Percentiles rank a stretch among this genome's conserved stretches.
Conservation (phyloP, 2,797 vertebrate species). For the Avahi laniger region DNA sequence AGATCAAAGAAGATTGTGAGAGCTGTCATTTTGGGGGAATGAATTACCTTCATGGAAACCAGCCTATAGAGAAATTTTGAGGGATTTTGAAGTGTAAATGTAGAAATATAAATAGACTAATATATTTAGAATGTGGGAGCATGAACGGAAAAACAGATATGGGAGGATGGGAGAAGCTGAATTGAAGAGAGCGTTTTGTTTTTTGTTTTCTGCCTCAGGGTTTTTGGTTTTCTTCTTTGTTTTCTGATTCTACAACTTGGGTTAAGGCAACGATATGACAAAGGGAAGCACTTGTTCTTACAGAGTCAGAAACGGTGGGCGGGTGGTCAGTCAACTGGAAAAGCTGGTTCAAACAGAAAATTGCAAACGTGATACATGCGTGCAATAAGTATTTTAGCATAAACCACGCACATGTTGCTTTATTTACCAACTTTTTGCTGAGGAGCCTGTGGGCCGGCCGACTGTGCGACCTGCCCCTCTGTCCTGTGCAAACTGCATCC, state of each 20-base stretch:
- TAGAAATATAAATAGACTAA: neutral
- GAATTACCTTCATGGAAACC: neutral
- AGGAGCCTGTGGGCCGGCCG: neutral
- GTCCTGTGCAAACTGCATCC: neutral
- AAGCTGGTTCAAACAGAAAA: neutral
- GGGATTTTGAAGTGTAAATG: neutral
- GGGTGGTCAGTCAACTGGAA: neutral
- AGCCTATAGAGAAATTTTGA: neutral
- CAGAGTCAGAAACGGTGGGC: neutral
- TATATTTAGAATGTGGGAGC: neutral
- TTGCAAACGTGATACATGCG: neutral
- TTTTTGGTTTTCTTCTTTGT: neutral
- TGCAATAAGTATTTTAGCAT: neutral
- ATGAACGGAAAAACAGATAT: neutral
- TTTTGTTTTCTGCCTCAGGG: neutral
- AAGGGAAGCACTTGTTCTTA: rapidly evolving
- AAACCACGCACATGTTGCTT: rapidly evolving
- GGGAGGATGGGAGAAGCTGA: too few relatives aligned
- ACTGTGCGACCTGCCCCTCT: rapidly evolving
- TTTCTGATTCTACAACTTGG: neutral
- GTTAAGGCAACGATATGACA: neutral
- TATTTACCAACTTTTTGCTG: neutral
- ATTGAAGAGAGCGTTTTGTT: neutral
- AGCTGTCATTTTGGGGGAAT: neutral
- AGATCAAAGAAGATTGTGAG: neutral